Evolutionary conservation across 2,797 vertebrate genomes (phyloP).

Genomic region (Chanos chanos): DNA sequence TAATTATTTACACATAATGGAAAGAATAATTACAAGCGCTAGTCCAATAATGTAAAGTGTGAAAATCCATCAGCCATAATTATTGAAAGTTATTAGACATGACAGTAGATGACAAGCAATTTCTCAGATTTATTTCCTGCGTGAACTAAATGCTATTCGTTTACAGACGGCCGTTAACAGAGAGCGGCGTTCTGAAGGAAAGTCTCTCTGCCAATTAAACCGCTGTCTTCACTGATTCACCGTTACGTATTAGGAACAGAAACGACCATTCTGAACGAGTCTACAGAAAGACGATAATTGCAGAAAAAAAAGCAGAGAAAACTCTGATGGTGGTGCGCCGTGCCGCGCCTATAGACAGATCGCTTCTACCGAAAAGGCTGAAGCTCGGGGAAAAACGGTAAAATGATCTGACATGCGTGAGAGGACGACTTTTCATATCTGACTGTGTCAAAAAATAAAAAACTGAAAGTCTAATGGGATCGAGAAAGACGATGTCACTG

Average conservation of each 20-base stretch:
- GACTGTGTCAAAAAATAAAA: too few relatives aligned
- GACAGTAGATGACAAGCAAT: conserved; percentile 99
- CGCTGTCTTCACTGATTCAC: conserved; percentile 85
- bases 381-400: too few relatives aligned
- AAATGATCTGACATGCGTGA: too few relatives aligned
- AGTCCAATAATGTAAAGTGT: conserved; percentile 99
- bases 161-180: conserved; percentile 93
- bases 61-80: conserved; percentile 99
- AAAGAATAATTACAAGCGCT: conserved; percentile 99
- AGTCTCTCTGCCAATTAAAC: conserved; percentile 92
- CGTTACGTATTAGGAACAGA: conserved; percentile 89
- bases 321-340: too few relatives aligned
- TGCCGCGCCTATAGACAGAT: too few relatives aligned
- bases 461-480: too few relatives aligned
- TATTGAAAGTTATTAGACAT: conserved; percentile 99
- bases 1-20: conserved; percentile 98
- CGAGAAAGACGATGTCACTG: too few relatives aligned
- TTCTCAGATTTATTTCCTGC: conserved; percentile 99
- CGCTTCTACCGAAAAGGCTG: too few relatives aligned
- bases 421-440: too few relatives aligned
- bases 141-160: conserved; percentile 96
- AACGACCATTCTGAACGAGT: conserved; percentile 78
- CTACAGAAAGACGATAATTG: conserved; percentile 74
- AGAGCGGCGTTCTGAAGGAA: conserved; percentile 91
- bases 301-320: conserved; percentile 59